phyloP scores from a whole-genome alignment of 2,797 vertebrate species.

The Schizothorax lantsangensis region DNA sequence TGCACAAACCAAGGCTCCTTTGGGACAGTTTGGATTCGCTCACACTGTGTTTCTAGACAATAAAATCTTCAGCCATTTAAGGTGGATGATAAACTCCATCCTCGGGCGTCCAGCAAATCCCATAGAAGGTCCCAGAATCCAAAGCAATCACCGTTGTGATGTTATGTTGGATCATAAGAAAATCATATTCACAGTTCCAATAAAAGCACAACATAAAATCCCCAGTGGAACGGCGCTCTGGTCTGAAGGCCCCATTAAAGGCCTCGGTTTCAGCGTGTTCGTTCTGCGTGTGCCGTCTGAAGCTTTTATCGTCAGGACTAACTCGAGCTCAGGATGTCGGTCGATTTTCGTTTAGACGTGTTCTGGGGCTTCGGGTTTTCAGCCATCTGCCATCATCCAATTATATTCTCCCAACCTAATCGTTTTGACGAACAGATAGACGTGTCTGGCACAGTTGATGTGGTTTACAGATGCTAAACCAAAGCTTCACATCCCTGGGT shows the following conservation, averaged over 20 bases:
- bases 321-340: not conserved
- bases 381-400: constrained; percentile 3
- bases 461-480: not conserved
- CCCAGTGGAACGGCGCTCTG: constrained; percentile 4
- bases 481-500: not conserved
- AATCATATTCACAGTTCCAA: constrained; percentile 21
- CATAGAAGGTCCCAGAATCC: not conserved
- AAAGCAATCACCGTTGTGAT: not conserved
- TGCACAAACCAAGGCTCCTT: not conserved
- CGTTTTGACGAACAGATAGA: not conserved
- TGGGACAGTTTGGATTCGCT: not conserved
- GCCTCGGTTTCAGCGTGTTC: not conserved
- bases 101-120: not conserved
- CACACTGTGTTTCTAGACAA: constrained; percentile 2
- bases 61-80: constrained; percentile 1
- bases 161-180: not conserved
- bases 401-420: not conserved
- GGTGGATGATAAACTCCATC: constrained; percentile 14
- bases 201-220: constrained; percentile 19
- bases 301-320: constrained; percentile 18
- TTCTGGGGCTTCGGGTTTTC: not conserved
- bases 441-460: not conserved
- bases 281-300: not conserved
- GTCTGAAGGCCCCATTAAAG: constrained; percentile 5
- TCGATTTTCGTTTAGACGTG: not conserved